Base-by-base conservation (phyloP, 2,113 vertebrate species). In the Catharus minimus region DNA sequence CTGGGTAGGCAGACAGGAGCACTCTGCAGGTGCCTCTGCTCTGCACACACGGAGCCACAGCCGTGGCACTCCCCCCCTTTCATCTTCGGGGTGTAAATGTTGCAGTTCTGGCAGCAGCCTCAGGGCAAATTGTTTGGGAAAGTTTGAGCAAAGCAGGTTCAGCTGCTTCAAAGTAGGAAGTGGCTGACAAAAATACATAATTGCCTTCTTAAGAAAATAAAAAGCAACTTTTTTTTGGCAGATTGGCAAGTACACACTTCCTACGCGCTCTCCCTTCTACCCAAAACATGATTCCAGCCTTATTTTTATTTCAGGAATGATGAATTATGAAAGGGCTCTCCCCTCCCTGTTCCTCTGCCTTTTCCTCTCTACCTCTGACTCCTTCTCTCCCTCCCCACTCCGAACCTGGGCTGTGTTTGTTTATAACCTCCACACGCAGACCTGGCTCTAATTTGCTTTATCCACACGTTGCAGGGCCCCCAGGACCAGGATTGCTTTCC, bases 221-320 rank as follows among this genome's bases (percentile, higher is more conserved):
- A 95, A 95, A 95, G 88, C 86, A 92, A 93, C 89, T 95, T 77
- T 88, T 64, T 89, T 89, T 80, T 71, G 88, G 93, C 92, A 95
- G 95, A 93, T 94, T 92, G 94, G 93, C 94, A 94, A 95, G 83
- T 72, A 86, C 84, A 86, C 93, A 90, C 95, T 95, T 95, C 94
- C 94, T 72, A 96, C 92, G n/a, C 88, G 28, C 86, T 84, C 76
- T 93, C 58, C 80, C 49, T 93, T 95, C 93, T 81, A 87, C 89
- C 90, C 90, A 92, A 95, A 95, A 95, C 95, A 95, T 55, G 65
- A 94, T 84, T 93, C 92, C 93, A 96, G 55, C 89, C 88, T 95
- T 93, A 90, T 86, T 94, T 95, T 95, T 96, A 93, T 95, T 96
- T 96, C 80, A 75, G 74, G 83, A 86, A 58, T 23, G 68, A 91